These are phyloP conservation scores for Clostera curtula DNA, from an alignment of 2,888 invertebrate genomes.

Conservation along the genomic window DNA sequence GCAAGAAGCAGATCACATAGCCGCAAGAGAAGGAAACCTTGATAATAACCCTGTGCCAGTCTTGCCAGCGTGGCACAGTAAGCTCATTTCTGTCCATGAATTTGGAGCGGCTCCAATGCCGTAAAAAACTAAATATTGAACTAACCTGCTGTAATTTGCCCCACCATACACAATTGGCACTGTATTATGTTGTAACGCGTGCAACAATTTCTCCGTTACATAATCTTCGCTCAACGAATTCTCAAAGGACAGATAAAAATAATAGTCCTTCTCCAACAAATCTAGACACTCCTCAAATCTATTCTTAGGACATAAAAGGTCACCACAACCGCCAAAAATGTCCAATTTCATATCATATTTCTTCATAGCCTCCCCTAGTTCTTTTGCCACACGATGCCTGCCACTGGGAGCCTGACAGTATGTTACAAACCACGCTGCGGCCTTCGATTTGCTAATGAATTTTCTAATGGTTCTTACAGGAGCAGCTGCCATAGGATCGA, in stretches of 20 bases:
- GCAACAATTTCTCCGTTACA: conserved; percentile 50
- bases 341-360: conserved; percentile 39
- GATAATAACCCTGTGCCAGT: too few relatives aligned
- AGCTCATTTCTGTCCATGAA: too few relatives aligned
- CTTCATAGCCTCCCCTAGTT: conserved; percentile 27
- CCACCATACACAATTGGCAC: conserved; percentile 82
- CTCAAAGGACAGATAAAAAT: conserved; percentile 59
- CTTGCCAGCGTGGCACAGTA: too few relatives aligned
- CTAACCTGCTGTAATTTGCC: conserved; percentile 75
- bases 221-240: conserved; percentile 49
- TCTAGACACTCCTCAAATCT: conserved; percentile 38
- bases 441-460: conserved; percentile 38
- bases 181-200: conserved; percentile 70
- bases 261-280: conserved; percentile 43
- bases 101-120: too few relatives aligned
- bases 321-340: conserved; percentile 51
- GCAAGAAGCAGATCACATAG: too few relatives aligned
- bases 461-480: conserved; percentile 26
- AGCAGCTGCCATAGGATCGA: conserved; percentile 29
- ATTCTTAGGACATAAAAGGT: conserved; percentile 35
- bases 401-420: conserved; percentile 35
- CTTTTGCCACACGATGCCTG: conserved; percentile 23
- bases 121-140: not conserved
- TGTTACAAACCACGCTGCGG: conserved; percentile 55
- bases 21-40: too few relatives aligned